Conservation (phyloP, 2,888 invertebrate species). For the Yponomeuta sedellus region DNA sequence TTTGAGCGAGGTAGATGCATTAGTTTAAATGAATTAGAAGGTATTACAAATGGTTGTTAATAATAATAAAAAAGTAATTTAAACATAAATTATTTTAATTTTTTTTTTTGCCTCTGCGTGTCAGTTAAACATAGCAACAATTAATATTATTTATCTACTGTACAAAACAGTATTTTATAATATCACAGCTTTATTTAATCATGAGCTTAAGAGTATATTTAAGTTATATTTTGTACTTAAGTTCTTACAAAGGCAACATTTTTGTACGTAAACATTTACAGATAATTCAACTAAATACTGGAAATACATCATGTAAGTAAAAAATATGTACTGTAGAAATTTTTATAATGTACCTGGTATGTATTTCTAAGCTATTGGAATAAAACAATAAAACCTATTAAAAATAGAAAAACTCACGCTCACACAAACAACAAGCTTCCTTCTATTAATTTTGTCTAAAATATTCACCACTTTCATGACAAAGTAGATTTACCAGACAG, state of each 20-base stretch:
- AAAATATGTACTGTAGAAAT: background rate
- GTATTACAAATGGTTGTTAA: no score
- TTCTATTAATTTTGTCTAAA: background rate
- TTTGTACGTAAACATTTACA: background rate
- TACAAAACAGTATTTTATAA: constrained; percentile 1
- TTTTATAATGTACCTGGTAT: background rate
- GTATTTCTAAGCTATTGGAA: background rate
- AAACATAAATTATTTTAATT: background rate
- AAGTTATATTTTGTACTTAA: background rate
- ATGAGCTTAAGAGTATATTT: background rate
- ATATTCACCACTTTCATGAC: background rate
- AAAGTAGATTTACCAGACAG: background rate
- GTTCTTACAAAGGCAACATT: background rate
- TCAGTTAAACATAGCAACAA: background rate
- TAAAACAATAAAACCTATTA: background rate
- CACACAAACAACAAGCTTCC: no score
- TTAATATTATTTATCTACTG: constrained; percentile 4
- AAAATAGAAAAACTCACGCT: background rate
- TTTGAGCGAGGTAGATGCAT: no score
- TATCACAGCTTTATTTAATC: constrained; percentile 15
- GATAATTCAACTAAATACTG: no score
- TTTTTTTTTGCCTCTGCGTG: background rate
- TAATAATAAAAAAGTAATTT: background rate
- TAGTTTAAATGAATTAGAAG: no score
- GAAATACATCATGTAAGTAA: background rate